phyloP scores from a whole-genome alignment of 2,888 invertebrate species.

The Ditula angustiorana region DNA sequence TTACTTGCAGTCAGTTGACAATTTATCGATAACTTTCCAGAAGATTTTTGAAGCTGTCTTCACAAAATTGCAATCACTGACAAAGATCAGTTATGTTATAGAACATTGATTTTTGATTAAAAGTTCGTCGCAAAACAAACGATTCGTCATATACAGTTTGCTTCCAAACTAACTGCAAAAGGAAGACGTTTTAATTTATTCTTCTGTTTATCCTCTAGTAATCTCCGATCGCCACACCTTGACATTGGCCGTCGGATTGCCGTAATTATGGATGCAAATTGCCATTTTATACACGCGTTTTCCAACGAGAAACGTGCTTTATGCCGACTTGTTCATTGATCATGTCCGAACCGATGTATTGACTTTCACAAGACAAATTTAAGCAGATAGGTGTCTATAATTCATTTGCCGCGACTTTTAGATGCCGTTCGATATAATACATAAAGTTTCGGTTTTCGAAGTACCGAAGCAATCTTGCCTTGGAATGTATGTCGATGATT shows the following conservation, averaged over 20 bases:
- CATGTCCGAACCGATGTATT: slow-evolving; percentile 2
- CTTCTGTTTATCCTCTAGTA: slow-evolving; percentile 7
- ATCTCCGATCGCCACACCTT: slow-evolving; percentile 25
- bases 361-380: slow-evolving; percentile 22
- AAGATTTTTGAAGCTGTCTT: not conserved
- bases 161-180: not conserved
- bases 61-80: not conserved
- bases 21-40: not conserved
- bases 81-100: too few relatives aligned
- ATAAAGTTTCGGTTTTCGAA: not conserved
- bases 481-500: not conserved
- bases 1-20: not conserved
- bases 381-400: not conserved
- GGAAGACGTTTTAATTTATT: not conserved
- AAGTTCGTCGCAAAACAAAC: too few relatives aligned
- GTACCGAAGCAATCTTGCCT: too few relatives aligned
- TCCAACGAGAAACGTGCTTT: slow-evolving; percentile 19
- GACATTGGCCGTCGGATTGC: slow-evolving; percentile 31
- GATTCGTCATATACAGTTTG: too few relatives aligned
- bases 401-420: not conserved
- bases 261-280: slow-evolving; percentile 31
- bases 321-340: slow-evolving; percentile 1
- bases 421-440: too few relatives aligned
- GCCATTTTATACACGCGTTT: slow-evolving; percentile 14
- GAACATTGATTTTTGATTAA: too few relatives aligned